Evolutionary conservation across 2,888 invertebrate species (phyloP).

Genomic region (Glaucopsyche alexis): DNA sequence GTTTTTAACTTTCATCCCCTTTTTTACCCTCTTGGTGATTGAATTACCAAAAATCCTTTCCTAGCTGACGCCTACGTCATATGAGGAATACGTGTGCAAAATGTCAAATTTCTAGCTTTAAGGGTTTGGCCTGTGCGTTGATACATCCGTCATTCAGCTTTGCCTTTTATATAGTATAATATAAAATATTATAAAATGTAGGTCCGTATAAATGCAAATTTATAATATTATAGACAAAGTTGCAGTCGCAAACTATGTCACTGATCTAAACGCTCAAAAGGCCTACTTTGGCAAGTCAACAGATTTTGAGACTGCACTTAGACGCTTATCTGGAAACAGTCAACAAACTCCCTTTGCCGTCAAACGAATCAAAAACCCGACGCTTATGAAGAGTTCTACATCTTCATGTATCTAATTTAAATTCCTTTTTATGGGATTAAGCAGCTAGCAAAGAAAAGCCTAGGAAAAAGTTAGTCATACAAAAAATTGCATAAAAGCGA

Average conservation of each 20-base stretch:
- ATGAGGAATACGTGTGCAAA: too few species aligned
- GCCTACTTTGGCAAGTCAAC: slow-evolving; percentile 20
- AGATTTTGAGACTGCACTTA: slow-evolving; percentile 7
- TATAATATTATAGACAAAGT: neutral
- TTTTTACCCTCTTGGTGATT: too few species aligned
- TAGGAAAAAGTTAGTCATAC: neutral
- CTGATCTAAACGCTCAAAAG: neutral
- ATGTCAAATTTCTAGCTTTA: too few species aligned
- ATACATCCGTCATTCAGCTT: too few species aligned
- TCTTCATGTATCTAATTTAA: neutral
- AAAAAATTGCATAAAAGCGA: neutral
- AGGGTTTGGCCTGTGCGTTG: too few species aligned
- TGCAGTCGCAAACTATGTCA: neutral
- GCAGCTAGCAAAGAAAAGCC: neutral
- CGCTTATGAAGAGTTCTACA: neutral
- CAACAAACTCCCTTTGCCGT: slow-evolving; percentile 19
- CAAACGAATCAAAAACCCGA: neutral
- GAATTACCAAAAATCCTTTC: too few species aligned
- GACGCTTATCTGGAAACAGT: slow-evolving; percentile 21
- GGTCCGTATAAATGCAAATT: too few species aligned
- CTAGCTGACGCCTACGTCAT: too few species aligned
- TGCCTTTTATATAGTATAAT: too few species aligned
- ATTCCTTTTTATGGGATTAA: neutral
- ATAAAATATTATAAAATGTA: too few species aligned
- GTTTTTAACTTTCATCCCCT: too few species aligned